A percentile compares a stretch with the other conserved stretches of the same genome.
phyloP scores from a whole-genome alignment of 2,113 vertebrate genomes.

The Shinisaurus crocodilurus region DNA sequence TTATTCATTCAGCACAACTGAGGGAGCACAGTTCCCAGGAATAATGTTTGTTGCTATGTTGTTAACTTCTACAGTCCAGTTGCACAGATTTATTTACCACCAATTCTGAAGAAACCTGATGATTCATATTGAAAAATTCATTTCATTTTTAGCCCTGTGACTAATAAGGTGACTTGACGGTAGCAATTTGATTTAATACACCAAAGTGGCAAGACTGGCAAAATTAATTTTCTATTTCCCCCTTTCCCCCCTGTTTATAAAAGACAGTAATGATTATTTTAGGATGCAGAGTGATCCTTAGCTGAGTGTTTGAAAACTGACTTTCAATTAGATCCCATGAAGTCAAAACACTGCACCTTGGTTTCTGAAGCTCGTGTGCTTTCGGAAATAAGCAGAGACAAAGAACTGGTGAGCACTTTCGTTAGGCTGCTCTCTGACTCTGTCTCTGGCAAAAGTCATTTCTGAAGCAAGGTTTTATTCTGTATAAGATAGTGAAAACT shows the following conservation, averaged over 20 bases:
- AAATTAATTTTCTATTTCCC: not conserved
- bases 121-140: slow-evolving; percentile 44
- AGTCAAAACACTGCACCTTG: not conserved
- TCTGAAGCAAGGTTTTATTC: not conserved
- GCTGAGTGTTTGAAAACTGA: not conserved
- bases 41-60: not conserved
- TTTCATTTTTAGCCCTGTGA: slow-evolving; percentile 51
- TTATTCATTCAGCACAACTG: not conserved
- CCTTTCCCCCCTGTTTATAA: not conserved
- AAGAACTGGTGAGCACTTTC: not conserved
- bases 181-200: slow-evolving; percentile 38
- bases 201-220: slow-evolving; percentile 16
- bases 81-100: slow-evolving; percentile 46
- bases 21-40: not conserved
- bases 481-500: not conserved
- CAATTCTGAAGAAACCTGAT: slow-evolving; percentile 40
- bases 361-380: not conserved
- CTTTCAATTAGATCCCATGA: not conserved
- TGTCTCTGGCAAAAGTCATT: not conserved
- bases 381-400: not conserved
- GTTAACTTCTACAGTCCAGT: slow-evolving; percentile 26
- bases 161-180: slow-evolving; percentile 14
- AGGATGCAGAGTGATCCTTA: not conserved
- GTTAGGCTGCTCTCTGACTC: not conserved
- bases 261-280: not conserved